Percentiles rank a stretch among this genome's conserved stretches.
Conservation (phyloP, 1,140 invertebrate genomes). For the Meloidogyne floridensis region DNA sequence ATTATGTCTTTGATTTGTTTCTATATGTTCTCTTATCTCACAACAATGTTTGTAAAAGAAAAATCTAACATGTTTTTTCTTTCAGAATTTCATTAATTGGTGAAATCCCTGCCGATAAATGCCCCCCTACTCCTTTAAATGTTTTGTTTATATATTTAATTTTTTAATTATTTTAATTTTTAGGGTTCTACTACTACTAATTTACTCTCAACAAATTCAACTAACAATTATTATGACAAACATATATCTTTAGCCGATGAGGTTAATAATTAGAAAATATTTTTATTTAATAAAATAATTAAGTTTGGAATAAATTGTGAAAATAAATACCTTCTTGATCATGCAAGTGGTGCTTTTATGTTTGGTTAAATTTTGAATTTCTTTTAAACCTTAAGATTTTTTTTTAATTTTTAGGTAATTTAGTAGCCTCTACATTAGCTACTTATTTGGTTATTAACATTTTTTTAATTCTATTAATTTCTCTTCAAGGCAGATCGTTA, state of each 20-base stretch:
- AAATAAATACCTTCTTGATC: neutral
- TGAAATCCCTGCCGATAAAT: slow-evolving; percentile 19
- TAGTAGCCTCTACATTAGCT: neutral
- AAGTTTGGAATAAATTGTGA: slow-evolving; percentile 31
- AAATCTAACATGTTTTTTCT: neutral
- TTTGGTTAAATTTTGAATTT: neutral
- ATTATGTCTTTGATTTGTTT: slow-evolving; percentile 44
- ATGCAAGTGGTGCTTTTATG: slow-evolving; percentile 26
- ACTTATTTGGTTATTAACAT: slow-evolving; percentile 20
- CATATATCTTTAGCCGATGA: slow-evolving; percentile 4
- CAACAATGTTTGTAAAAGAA: slow-evolving; percentile 43
- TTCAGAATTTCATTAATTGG: slow-evolving; percentile 43
- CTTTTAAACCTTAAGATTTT: neutral
- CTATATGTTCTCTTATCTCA: slow-evolving; percentile 51
- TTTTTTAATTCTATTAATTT: slow-evolving; percentile 41
- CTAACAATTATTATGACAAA: neutral
- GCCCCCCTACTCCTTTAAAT: neutral
- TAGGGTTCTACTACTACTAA: slow-evolving; percentile 4
- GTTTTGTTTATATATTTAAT: slow-evolving; percentile 19
- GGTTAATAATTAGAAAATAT: neutral
- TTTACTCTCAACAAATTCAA: neutral
- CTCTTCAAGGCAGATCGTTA: slow-evolving; percentile 47
- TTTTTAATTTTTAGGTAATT: slow-evolving; percentile 17
- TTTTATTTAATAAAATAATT: neutral
- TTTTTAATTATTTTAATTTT: neutral